Evolutionary conservation across 1,140 invertebrate species (phyloP).

Genomic region (Bombus pyrosoma): DNA sequence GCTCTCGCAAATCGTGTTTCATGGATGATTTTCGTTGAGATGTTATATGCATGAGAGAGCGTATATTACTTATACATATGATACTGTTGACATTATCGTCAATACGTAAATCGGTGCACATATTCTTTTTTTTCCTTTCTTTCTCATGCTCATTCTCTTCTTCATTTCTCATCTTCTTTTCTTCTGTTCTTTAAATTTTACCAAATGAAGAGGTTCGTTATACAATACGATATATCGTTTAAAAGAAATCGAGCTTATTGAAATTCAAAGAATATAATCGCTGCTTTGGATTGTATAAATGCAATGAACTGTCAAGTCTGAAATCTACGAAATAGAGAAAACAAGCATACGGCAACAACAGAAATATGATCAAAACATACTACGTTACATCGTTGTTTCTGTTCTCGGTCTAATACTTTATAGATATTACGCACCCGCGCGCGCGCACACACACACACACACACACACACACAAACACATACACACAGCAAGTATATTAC

Average conservation of each 20-base stretch:
- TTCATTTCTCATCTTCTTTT: constrained; percentile 5
- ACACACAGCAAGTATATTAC: constrained; percentile 44
- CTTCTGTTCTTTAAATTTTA: constrained; percentile 27
- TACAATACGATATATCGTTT: constrained; percentile 32
- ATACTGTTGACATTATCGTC: constrained; percentile 42
- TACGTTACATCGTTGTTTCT: constrained; percentile 69
- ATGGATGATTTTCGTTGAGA: constrained; percentile 31
- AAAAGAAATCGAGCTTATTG: constrained; percentile 56
- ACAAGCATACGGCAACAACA: not conserved
- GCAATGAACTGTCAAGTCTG: constrained; percentile 30
- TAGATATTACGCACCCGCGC: constrained; percentile 46
- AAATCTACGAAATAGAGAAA: constrained; percentile 10
- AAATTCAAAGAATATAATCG: constrained; percentile 14
- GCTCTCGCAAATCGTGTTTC: constrained; percentile 51
- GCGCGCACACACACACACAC: not conserved
- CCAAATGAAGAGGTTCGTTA: constrained; percentile 24
- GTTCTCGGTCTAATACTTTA: constrained; percentile 71
- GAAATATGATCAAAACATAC: constrained; percentile 23
- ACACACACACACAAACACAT: not conserved
- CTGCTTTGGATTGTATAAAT: constrained; percentile 25
- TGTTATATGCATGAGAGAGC: constrained; percentile 21
- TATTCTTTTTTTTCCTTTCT: constrained; percentile 25
- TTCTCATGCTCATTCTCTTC: not conserved
- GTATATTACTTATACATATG: constrained; percentile 11
- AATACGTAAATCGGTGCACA: constrained; percentile 45